Percentiles rank a stretch among this genome's conserved stretches.
Evolutionary conservation across 2,888 invertebrate genomes (phyloP).

Genomic region (Ochropleura leucogaster): DNA sequence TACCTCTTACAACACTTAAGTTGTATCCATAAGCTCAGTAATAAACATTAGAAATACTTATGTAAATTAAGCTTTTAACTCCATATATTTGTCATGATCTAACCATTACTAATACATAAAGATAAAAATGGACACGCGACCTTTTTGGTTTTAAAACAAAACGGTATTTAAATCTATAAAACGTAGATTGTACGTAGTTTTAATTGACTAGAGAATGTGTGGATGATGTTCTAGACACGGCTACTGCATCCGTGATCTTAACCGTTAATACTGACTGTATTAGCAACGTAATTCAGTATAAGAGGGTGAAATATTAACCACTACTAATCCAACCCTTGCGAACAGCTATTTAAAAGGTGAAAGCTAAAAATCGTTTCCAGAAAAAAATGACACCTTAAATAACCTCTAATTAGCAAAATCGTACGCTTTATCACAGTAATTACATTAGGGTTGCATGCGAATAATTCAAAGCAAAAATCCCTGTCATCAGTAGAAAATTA

Average conservation of each 20-base stretch:
- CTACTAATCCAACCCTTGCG: neutral
- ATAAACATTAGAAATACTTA: constrained; percentile 60
- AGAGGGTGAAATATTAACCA: neutral
- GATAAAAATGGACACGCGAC: constrained; percentile 38
- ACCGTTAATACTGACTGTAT: constrained; percentile 37
- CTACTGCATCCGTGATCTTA: constrained; percentile 46
- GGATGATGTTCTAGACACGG: constrained; percentile 10
- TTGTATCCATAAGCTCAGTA: constrained; percentile 11
- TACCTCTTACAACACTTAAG: constrained; percentile 49
- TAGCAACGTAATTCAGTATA: neutral
- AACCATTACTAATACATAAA: constrained; percentile 47
- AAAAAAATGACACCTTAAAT: neutral
- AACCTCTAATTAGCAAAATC: constrained; percentile 20
- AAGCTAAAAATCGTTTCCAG: neutral
- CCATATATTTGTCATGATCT: constrained; percentile 57
- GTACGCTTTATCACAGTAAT: constrained; percentile 32
- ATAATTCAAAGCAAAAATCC: constrained; percentile 49
- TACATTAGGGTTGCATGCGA: constrained; percentile 26
- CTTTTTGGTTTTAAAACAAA: constrained; percentile 36
- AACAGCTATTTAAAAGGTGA: neutral
- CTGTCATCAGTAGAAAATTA: constrained; percentile 53
- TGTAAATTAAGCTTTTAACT: constrained; percentile 61
- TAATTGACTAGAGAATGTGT: constrained; percentile 34
- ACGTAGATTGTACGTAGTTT: constrained; percentile 36
- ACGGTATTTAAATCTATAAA: constrained; percentile 40